Base-by-base conservation (phyloP, 1,140 invertebrate species). In the Bombus breviceps region DNA sequence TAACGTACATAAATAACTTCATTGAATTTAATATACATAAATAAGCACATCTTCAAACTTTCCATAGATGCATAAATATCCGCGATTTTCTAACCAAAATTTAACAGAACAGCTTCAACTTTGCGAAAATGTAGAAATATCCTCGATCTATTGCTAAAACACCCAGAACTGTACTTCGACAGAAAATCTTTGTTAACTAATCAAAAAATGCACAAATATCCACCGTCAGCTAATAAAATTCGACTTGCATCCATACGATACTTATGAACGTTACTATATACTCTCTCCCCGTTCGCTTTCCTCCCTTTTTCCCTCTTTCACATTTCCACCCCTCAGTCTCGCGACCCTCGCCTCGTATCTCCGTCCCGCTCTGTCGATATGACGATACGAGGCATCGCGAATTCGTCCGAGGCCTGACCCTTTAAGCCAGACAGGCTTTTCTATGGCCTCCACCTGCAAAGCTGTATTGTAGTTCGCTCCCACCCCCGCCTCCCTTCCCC, bases 361-460 rank as follows among this genome's bases (percentile, higher is more conserved):
- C 59, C 12, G 39, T 69, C 41, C 10, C 32, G 18, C 25, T 71
- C 37, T 28, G 68, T 62, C 83, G 76, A 80, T 62, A 72, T n/a
- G 76, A 80, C 83, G 57, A 85, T 81, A 81, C 68, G 57, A 79
- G 69, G 78, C 41, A 81, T 68, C 90, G 90, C 69, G 86, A 78
- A 88, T 90, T 82, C 86, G 83, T 93, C 83, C 89, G 85, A 91
- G 91, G 87, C 85, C 89, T 92, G 90, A 93, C 93, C 92, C 93
- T 94, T 94, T 94, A 94, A 94, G 93, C 92, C 93, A 94, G 93
- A 94, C 93, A 88, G 80, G 90, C 91, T 93, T 93, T 94, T 93
- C 93, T 93, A 93, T 93, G 92, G 92, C 92, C 91, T 93, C 91
- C 90, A 92, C 89, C 90, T 93, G 91, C 89, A 87, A 81, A 85